Percentiles rank a stretch among this genome's conserved stretches.
Evolutionary conservation across 2,888 invertebrate species (phyloP).

Genomic region (Drosophila prolongata): DNA sequence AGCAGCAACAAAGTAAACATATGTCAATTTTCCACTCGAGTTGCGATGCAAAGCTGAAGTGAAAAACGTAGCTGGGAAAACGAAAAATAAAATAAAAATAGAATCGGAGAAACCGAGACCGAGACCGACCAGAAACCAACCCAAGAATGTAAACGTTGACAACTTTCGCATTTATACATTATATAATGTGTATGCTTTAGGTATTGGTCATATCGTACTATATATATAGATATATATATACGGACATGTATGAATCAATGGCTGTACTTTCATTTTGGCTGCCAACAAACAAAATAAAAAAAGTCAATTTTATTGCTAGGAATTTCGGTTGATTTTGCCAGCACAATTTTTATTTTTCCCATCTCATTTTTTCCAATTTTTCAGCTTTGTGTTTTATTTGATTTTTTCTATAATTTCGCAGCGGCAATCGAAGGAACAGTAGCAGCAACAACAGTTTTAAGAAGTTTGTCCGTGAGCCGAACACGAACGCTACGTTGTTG

Average conservation of each 20-base stretch:
- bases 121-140: conserved; percentile 47
- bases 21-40: conserved; percentile 81
- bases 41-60: conserved; percentile 77
- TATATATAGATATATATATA: conserved; percentile 2
- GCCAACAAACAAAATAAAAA: conserved; percentile 59
- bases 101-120: conserved; percentile 5
- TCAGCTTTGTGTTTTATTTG: conserved; percentile 57
- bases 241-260: conserved; percentile 22
- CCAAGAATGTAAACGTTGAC: conserved; percentile 67
- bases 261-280: conserved; percentile 63
- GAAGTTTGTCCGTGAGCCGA: conserved; percentile 67
- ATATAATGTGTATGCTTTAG: conserved; percentile 25
- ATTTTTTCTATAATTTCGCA: conserved; percentile 69
- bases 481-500: conserved; percentile 72
- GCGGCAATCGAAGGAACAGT: conserved; percentile 19
- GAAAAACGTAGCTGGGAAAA: conserved; percentile 64
- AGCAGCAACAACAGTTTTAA: conserved; percentile 58
- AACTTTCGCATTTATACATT: conserved; percentile 46
- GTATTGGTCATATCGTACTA: conserved; percentile 11
- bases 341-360: conserved; percentile 32
- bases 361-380: conserved; percentile 29
- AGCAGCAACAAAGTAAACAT: conserved; percentile 77
- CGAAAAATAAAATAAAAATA: conserved; percentile 46
- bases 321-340: conserved; percentile 32
- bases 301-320: conserved; percentile 69